A percentile compares a stretch with the other conserved stretches of the same genome.
phyloP scores from a whole-genome alignment of 2,797 vertebrate genomes.

The Malacoctenus gilli region DNA sequence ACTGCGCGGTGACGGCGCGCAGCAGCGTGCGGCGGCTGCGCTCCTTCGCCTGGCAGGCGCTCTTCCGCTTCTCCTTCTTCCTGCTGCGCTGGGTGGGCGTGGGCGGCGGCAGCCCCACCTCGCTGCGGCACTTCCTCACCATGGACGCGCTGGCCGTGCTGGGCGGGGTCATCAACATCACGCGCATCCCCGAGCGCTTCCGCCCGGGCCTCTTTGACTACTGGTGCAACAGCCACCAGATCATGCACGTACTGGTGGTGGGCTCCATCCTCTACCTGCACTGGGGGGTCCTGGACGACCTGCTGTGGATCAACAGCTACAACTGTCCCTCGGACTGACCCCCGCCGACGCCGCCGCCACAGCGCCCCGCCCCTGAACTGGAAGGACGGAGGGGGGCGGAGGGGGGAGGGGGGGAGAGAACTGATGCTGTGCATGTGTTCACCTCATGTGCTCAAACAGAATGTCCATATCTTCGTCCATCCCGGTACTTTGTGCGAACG shows the following conservation, averaged over 20 bases:
- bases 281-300: constrained; percentile 91
- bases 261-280: constrained; percentile 91
- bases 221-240: constrained; percentile 96
- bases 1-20: constrained; percentile 89
- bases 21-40: constrained; percentile 83
- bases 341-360: constrained; percentile 7
- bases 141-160: constrained; percentile 91
- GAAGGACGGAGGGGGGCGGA: constrained; percentile 19
- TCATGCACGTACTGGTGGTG: constrained; percentile 94
- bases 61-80: constrained; percentile 91
- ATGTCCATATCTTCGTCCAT: constrained; percentile 75
- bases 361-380: neutral
- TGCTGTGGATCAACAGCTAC: constrained; percentile 89
- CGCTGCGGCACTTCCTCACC: constrained; percentile 88
- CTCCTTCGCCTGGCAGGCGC: constrained; percentile 90
- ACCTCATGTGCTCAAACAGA: constrained; percentile 57
- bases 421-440: constrained; percentile 54
- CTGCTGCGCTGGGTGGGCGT: constrained; percentile 87
- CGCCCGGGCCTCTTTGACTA: constrained; percentile 93
- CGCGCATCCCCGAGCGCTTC: constrained; percentile 90
- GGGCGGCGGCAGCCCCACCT: constrained; percentile 88
- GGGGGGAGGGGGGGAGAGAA: neutral
- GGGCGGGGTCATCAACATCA: constrained; percentile 92
- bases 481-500: constrained; percentile 53
- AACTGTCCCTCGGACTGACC: constrained; percentile 87